Conservation (phyloP, 2,113 vertebrate species). For the Dryoscopus gambensis region DNA sequence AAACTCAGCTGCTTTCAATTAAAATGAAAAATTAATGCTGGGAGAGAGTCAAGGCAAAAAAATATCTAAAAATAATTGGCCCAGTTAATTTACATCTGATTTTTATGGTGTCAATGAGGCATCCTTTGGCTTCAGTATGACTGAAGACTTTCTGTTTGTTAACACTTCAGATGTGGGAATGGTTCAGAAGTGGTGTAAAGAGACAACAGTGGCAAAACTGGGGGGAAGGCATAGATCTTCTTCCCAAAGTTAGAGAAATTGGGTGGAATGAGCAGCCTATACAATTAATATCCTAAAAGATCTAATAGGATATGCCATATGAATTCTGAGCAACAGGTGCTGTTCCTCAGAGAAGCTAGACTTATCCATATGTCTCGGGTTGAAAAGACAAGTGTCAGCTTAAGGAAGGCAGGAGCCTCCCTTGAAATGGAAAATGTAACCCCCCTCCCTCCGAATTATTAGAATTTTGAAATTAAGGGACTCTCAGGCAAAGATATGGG, state of each 20-base stretch:
- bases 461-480: too few relatives aligned
- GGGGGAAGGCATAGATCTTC: neutral
- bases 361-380: neutral
- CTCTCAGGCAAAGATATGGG: too few relatives aligned
- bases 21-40: neutral
- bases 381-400: too few relatives aligned
- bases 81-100: neutral
- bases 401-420: too few relatives aligned
- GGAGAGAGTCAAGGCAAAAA: neutral
- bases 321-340: neutral
- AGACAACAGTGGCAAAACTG: neutral
- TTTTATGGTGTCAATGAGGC: neutral
- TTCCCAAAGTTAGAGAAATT: neutral
- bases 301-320: neutral
- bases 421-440: too few relatives aligned
- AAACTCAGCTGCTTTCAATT: neutral
- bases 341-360: neutral
- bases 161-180: neutral
- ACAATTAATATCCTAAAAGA: neutral
- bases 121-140: neutral
- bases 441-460: too few relatives aligned
- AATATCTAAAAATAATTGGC: neutral
- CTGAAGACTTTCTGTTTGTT: neutral
- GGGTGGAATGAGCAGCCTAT: neutral
- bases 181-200: neutral